Percentiles rank a stretch among this genome's conserved stretches.
phyloP scores from a whole-genome alignment of 2,797 vertebrate species.

The Scolopax rusticola region DNA sequence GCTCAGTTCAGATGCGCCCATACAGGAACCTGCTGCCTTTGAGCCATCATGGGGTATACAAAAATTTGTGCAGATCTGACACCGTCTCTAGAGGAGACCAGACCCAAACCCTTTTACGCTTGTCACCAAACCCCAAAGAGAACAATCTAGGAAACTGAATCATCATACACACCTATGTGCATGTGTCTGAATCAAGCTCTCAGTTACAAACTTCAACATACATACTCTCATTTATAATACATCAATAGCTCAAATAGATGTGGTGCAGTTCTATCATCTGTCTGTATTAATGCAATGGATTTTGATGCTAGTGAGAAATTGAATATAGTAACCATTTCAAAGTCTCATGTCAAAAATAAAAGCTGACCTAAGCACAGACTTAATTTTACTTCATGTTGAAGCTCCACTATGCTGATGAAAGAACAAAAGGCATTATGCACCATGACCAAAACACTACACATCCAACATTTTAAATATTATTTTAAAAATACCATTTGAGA shows the following conservation, averaged over 20 bases:
- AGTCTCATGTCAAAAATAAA: background rate
- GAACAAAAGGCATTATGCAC: background rate
- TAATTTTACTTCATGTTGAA: background rate
- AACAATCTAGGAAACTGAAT: background rate
- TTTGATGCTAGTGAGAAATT: background rate
- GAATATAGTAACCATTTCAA: background rate
- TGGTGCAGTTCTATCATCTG: background rate
- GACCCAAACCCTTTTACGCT: background rate
- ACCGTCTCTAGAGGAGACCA: background rate
- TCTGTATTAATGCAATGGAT: background rate
- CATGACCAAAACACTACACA: background rate
- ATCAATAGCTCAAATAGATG: background rate
- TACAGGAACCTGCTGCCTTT: background rate
- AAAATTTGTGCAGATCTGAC: background rate
- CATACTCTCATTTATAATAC: background rate
- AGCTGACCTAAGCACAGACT: background rate
- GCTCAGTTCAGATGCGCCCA: background rate
- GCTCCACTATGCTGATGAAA: background rate
- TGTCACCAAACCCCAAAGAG: background rate
- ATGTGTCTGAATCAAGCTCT: background rate
- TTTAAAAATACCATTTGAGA: background rate
- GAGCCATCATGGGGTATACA: background rate
- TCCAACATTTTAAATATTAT: accelerated
- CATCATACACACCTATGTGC: background rate
- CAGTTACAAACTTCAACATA: background rate